These are phyloP conservation scores for Drosophila kanapiae DNA, from an alignment of 1,140 invertebrate genomes.

Conservation along the genomic window DNA sequence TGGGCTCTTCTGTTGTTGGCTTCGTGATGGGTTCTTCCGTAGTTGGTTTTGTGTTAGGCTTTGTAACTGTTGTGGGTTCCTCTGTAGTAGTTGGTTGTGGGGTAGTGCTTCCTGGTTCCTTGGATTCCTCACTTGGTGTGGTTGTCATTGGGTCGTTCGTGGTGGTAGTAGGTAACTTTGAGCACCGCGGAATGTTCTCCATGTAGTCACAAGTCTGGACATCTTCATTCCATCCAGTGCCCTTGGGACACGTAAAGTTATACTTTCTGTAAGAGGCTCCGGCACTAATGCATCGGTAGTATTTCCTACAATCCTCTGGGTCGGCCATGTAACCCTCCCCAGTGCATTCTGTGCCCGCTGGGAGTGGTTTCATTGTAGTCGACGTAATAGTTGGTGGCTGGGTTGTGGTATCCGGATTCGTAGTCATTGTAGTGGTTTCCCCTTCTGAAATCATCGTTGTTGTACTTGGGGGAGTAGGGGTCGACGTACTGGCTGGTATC, in stretches of 20 bases:
- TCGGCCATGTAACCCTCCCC: slow-evolving; percentile 88
- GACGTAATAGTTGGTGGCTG: slow-evolving; percentile 4
- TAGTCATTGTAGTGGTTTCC: slow-evolving; percentile 8
- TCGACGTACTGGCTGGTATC: slow-evolving; percentile 17
- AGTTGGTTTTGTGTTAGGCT: slow-evolving; percentile 31
- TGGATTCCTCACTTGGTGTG: slow-evolving; percentile 49
- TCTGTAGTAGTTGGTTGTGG: slow-evolving; percentile 76
- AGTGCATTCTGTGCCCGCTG: slow-evolving; percentile 67
- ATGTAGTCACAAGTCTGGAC: slow-evolving; percentile 69
- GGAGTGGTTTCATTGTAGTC: slow-evolving; percentile 52
- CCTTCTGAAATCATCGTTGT: slow-evolving; percentile 15
- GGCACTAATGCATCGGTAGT: slow-evolving; percentile 89
- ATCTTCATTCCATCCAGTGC: slow-evolving; percentile 88
- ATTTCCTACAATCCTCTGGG: slow-evolving; percentile 88
- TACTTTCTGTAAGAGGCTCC: slow-evolving; percentile 86
- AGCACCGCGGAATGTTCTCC: slow-evolving; percentile 45
- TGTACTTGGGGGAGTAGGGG: slow-evolving; percentile 16
- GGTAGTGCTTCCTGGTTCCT: slow-evolving; percentile 81
- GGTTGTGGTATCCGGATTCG: slow-evolving; percentile 15
- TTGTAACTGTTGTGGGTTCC: slow-evolving; percentile 59
- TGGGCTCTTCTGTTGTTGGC: slow-evolving; percentile 13
- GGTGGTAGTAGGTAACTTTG: slow-evolving; percentile 30
- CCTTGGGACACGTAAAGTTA: slow-evolving; percentile 88
- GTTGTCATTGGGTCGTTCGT: slow-evolving; percentile 35
- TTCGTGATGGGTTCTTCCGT: slow-evolving; percentile 30